Conservation (phyloP, 2,113 vertebrate species). For the Grus americana region DNA sequence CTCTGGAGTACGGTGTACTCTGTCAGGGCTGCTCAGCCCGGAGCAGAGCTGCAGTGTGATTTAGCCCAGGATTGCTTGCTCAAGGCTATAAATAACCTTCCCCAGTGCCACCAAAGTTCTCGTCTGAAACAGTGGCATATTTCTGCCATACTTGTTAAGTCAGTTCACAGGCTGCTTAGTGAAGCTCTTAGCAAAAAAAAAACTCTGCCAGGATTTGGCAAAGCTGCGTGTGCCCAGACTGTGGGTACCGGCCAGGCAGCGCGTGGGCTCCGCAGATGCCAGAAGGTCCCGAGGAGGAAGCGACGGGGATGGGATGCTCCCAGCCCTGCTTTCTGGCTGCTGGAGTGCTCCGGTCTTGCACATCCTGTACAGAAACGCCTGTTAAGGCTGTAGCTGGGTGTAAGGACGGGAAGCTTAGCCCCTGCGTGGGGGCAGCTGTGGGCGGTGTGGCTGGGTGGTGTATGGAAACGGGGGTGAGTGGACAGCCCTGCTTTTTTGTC, state of each 20-base stretch:
- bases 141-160: constrained; percentile 34
- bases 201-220: neutral
- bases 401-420: neutral
- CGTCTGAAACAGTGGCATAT: neutral
- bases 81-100: constrained; percentile 60
- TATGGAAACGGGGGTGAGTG: accelerated
- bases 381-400: neutral
- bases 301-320: neutral
- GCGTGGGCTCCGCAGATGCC: neutral
- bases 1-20: neutral
- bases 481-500: neutral
- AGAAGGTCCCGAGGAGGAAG: neutral
- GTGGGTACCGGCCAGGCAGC: neutral
- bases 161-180: neutral
- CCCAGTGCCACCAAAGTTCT: constrained; percentile 23
- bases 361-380: accelerated
- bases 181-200: neutral
- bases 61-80: neutral
- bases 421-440: neutral
- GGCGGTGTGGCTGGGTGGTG: neutral
- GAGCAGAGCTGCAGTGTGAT: constrained; percentile 33
- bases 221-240: neutral
- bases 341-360: neutral
- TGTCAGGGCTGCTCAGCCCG: neutral
- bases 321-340: neutral